These are phyloP conservation scores for Acromyrmex charruanus DNA, from an alignment of 1,140 invertebrate species.

Conservation along the genomic window DNA sequence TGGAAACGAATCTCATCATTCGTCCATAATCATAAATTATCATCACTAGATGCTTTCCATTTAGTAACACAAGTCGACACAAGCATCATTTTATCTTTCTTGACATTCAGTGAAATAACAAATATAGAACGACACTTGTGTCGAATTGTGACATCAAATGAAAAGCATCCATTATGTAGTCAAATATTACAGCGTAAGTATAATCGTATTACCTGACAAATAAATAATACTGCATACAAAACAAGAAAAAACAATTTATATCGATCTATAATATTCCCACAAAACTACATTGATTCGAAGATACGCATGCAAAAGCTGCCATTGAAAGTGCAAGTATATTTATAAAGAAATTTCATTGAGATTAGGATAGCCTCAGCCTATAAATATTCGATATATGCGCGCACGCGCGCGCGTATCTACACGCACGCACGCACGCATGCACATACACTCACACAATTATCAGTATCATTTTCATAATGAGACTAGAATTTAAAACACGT, in stretches of 20 bases:
- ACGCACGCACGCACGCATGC: too few species aligned
- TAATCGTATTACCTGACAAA: not conserved
- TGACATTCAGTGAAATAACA: too few species aligned
- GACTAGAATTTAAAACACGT: conserved; percentile 45
- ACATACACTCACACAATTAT: not conserved
- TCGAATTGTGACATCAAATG: too few species aligned
- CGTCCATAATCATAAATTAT: not conserved
- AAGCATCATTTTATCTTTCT: too few species aligned
- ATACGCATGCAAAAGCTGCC: conserved; percentile 58
- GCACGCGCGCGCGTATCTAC: too few species aligned
- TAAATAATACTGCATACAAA: conserved; percentile 14
- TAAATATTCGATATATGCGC: not conserved
- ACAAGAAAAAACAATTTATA: conserved; percentile 19
- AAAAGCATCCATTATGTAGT: not conserved
- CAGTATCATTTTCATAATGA: not conserved
- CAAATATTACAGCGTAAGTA: not conserved
- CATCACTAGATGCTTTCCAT: too few species aligned
- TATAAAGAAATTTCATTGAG: conserved; percentile 7
- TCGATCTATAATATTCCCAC: conserved; percentile 24
- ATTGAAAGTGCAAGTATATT: conserved; percentile 46
- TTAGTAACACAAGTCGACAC: too few species aligned
- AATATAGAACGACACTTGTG: too few species aligned
- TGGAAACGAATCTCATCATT: conserved; percentile 15
- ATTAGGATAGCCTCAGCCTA: not conserved
- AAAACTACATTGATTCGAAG: conserved; percentile 41